These are phyloP conservation scores for Plestiodon gilberti DNA, from an alignment of 2,113 vertebrate genomes.

Conservation along the genomic window DNA sequence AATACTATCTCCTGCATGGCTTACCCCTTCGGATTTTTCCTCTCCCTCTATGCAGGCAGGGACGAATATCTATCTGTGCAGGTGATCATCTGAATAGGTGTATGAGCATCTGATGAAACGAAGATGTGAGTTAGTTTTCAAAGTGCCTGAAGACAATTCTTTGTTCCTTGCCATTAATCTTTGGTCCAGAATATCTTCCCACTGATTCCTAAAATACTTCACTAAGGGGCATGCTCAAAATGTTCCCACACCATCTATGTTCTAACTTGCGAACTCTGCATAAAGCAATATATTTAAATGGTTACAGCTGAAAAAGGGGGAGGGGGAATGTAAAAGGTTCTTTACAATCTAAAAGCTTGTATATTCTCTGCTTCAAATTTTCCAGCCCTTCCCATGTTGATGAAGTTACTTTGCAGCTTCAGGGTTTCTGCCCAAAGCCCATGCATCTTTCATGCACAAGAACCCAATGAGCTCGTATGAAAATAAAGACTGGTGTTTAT, in stretches of 20 bases:
- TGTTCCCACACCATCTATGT: background rate
- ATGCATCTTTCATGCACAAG: background rate
- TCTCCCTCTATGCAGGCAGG: too few relatives aligned
- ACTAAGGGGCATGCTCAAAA: background rate
- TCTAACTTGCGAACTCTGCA: background rate
- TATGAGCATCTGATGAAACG: too few relatives aligned
- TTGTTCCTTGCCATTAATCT: background rate
- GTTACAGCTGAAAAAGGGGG: background rate
- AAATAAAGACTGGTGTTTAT: slow-evolving; percentile 9
- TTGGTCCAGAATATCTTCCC: background rate
- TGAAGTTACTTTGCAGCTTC: background rate
- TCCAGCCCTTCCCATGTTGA: background rate
- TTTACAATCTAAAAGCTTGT: too few relatives aligned
- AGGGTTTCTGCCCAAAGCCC: background rate
- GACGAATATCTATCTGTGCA: too few relatives aligned
- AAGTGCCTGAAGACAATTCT: too few relatives aligned
- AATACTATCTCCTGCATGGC: too few relatives aligned
- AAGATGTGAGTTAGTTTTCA: too few relatives aligned
- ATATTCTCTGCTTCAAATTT: background rate
- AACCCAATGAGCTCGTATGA: background rate
- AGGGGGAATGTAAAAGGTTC: background rate
- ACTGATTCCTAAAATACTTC: background rate
- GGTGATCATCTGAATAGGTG: too few relatives aligned
- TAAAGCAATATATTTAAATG: background rate
- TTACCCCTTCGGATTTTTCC: too few relatives aligned